Base-by-base conservation (phyloP, 2,888 invertebrate species). In the Volucella inflata region DNA sequence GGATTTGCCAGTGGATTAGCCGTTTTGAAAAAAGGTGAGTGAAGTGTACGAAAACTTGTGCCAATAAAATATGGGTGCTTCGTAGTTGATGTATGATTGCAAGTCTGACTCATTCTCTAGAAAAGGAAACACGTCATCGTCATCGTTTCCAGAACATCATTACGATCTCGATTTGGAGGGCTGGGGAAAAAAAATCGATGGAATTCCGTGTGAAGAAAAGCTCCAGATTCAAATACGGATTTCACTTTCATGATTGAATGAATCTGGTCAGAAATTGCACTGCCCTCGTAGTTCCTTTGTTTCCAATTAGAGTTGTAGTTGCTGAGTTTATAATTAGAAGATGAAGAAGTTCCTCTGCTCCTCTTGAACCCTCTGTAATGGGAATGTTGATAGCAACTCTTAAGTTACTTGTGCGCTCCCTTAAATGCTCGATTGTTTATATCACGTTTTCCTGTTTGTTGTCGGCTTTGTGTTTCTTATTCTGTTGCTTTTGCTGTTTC, bases 81-180 rank as follows among this genome's bases (percentile, higher is more conserved):
- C 11, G 30, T 10, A 44, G 60, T 44, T 6, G 30, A 4, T 21
- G 21, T 2, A 2, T 21, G 17, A 44, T 30, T 53, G 8, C 21
- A 62, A 48, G 67, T 76, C 82, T 83, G 83, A 79, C 79, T 84
- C 79, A 79, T 75, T 59, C 68, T 68, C 16, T 53, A 53, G 48
- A 42, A 60, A 71, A 74, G 64, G 71, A 71, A 84, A 80, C 84
- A 84, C 84, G 84, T 84, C 84, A 84, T 84, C 30, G 30, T 30
- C 30, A 30, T 30, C 30, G 30, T 30, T 30, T 30, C 30, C 30
- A 4, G 1, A 30, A 30, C 6, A 30, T 30, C 30, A 30, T 30
- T 30, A 30, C 30, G 30, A 30, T 6, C 30, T 30, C 30, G 6
- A 30, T 30, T 30, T 30, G 30, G 10, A 17, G 40, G 48, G 21